These are phyloP conservation scores for Pygmarrhopalites habei DNA, from an alignment of 1,140 invertebrate genomes.

Conservation along the genomic window DNA sequence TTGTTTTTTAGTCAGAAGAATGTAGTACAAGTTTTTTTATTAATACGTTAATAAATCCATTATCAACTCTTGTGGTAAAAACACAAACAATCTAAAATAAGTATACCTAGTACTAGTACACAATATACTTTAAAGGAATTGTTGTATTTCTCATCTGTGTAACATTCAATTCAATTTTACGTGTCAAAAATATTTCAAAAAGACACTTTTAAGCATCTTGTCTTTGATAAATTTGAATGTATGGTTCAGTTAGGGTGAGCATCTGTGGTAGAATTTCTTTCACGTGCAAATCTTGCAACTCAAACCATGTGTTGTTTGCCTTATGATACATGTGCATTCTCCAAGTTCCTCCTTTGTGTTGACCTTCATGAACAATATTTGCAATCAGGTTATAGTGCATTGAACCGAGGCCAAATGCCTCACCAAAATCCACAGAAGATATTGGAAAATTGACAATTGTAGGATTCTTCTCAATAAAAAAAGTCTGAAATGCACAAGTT, in stretches of 20 bases:
- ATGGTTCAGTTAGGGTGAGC: conserved; percentile 98
- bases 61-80: too few species aligned
- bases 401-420: conserved; percentile 45
- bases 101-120: not conserved
- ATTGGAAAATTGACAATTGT: conserved; percentile 99
- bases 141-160: not conserved
- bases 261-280: conserved; percentile 97
- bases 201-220: conserved; percentile 12
- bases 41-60: too few species aligned
- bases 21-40: too few species aligned
- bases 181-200: not conserved
- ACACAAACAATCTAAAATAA: not conserved
- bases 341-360: conserved; percentile 88
- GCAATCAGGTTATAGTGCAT: conserved; percentile 83
- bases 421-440: conserved; percentile 94
- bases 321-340: conserved; percentile 92
- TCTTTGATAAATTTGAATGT: conserved; percentile 67
- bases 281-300: conserved; percentile 98
- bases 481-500: too few species aligned
- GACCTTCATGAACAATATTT: conserved; percentile 97
- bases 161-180: not conserved
- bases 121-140: not conserved
- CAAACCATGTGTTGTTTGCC: conserved; percentile 77
- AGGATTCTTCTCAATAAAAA: conserved; percentile 98
- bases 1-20: too few species aligned